Evolutionary conservation across 2,797 vertebrate species (phyloP).

Genomic region (Acanthiza pusilla): DNA sequence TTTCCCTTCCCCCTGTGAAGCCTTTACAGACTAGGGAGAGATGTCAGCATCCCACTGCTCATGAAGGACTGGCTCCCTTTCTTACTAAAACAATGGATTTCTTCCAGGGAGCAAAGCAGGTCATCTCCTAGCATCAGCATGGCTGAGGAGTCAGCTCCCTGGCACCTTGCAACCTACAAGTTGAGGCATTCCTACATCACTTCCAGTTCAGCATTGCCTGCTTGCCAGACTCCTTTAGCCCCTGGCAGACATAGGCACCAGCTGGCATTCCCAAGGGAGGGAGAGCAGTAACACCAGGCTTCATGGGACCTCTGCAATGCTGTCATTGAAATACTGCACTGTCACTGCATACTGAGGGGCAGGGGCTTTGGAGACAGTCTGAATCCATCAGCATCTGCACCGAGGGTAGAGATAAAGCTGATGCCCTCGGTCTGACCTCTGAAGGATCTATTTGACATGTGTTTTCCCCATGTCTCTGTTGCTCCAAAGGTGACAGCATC

Average conservation of each 20-base stretch:
- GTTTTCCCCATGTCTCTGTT: background rate
- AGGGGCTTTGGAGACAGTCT: background rate
- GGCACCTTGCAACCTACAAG: background rate
- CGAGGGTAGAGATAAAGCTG: background rate
- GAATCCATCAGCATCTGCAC: background rate
- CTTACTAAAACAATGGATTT: background rate
- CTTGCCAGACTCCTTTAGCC: background rate
- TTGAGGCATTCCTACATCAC: background rate
- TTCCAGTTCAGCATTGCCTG: background rate
- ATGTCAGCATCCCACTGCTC: background rate
- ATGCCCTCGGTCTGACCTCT: background rate
- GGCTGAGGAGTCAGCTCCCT: background rate
- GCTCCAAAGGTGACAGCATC: background rate
- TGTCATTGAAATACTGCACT: background rate
- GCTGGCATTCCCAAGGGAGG: background rate
- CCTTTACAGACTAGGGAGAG: background rate
- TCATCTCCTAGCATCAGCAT: background rate
- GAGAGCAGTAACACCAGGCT: background rate
- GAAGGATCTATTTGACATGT: background rate
- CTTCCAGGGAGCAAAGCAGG: background rate
- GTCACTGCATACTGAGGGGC: background rate
- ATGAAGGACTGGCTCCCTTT: background rate
- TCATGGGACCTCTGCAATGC: background rate
- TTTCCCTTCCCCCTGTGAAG: background rate
- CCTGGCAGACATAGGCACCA: background rate